These are phyloP conservation scores for Therioaphis trifolii DNA, from an alignment of 2,888 invertebrate genomes.

Conservation along the genomic window DNA sequence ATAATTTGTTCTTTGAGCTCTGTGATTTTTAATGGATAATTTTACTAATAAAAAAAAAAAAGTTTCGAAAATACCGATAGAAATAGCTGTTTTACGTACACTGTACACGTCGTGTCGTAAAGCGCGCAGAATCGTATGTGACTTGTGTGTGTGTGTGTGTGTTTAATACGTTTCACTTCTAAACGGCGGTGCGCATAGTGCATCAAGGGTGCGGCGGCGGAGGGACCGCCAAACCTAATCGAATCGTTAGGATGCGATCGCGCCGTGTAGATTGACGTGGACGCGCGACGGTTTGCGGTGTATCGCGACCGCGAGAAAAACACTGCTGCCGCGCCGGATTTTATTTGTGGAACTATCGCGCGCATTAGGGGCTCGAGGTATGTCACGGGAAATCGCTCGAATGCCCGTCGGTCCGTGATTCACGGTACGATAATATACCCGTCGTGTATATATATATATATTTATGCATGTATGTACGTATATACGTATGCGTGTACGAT, in stretches of 20 bases:
- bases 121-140: not conserved
- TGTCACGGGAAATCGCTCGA: slow-evolving; percentile 17
- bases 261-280: too few relatives aligned
- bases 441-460: too few relatives aligned
- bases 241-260: too few relatives aligned
- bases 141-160: not conserved
- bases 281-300: not conserved
- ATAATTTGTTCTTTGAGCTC: too few relatives aligned
- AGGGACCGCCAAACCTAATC: too few relatives aligned
- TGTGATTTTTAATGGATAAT: too few relatives aligned
- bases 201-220: too few relatives aligned
- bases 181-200: not conserved
- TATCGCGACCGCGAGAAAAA: not conserved
- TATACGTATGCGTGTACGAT: too few relatives aligned
- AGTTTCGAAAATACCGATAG: too few relatives aligned
- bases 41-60: too few relatives aligned
- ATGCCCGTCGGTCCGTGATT: slow-evolving; percentile 40
- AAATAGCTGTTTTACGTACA: too few relatives aligned
- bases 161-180: not conserved
- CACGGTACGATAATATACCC: slow-evolving; percentile 18
- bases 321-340: not conserved
- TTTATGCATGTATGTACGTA: too few relatives aligned
- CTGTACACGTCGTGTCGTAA: not conserved
- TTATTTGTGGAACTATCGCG: slow-evolving; percentile 15
- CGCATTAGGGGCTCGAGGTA: not conserved